These are phyloP conservation scores for Otolemur crassicaudatus DNA, from an alignment of 2,797 vertebrate genomes.

Conservation along the genomic window DNA sequence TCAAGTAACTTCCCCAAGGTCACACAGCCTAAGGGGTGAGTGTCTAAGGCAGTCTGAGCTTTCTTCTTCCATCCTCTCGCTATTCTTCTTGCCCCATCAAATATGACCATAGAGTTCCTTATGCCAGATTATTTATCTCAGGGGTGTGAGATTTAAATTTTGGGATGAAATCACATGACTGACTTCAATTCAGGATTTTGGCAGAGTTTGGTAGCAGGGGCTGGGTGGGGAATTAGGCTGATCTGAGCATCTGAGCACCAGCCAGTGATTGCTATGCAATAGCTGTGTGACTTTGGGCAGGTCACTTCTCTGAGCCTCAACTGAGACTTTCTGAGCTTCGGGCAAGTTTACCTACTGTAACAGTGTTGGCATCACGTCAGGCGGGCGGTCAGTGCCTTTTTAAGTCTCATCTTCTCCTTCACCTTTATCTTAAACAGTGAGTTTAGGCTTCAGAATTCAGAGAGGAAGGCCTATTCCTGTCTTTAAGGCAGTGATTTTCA, in stretches of 20 bases:
- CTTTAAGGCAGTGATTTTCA: background rate
- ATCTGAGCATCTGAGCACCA: background rate
- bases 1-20: background rate
- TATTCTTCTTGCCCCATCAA: background rate
- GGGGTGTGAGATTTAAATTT: background rate
- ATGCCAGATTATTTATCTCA: background rate
- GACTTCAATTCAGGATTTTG: background rate
- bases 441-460: background rate
- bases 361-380: background rate
- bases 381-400: rapidly evolving
- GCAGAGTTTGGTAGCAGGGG: background rate
- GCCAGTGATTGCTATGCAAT: background rate
- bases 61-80: background rate
- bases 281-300: background rate
- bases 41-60: background rate
- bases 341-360: background rate
- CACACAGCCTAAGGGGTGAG: background rate
- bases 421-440: background rate
- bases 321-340: background rate
- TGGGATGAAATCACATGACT: background rate
- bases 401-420: background rate
- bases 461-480: background rate
- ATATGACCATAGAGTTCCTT: background rate
- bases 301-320: conserved; percentile 11
- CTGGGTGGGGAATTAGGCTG: background rate